Percentiles rank a stretch among this genome's conserved stretches.
Evolutionary conservation across 2,888 invertebrate species (phyloP).

Genomic region (Hydroisotoma schaefferi): DNA sequence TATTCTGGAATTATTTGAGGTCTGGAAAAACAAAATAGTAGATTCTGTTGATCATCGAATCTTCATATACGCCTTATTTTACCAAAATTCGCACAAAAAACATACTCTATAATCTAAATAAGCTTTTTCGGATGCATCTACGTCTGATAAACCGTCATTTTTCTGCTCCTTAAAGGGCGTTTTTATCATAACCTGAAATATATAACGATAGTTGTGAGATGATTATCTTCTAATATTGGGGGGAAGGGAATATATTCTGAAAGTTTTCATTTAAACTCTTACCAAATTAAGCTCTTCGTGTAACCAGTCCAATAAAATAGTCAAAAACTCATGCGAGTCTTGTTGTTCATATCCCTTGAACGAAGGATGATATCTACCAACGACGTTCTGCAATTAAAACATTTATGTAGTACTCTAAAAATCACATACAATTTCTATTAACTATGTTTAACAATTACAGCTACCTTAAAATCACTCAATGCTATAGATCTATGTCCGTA

Average conservation of each 20-base stretch:
- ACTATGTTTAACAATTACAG: constrained; percentile 34
- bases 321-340: constrained; percentile 86
- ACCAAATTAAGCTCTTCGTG: constrained; percentile 74
- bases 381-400: constrained; percentile 58
- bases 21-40: constrained; percentile 43
- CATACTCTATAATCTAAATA: constrained; percentile 66
- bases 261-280: background rate
- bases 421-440: constrained; percentile 1
- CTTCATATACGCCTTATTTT: background rate
- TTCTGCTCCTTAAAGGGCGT: constrained; percentile 50
- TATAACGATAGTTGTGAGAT: constrained; percentile 19
- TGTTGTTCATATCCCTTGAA: constrained; percentile 77
- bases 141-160: constrained; percentile 50
- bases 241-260: background rate
- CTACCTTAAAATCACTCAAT: constrained; percentile 72
- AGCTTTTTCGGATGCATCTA: constrained; percentile 57
- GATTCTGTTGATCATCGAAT: background rate
- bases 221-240: constrained; percentile 9
- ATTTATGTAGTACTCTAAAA: background rate
- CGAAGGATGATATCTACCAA: constrained; percentile 71
- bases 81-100: background rate
- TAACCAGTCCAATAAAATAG: constrained; percentile 81
- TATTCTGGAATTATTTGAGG: constrained; percentile 67
- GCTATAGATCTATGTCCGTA: constrained; percentile 74
- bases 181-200: constrained; percentile 30